Evolutionary conservation across 1,140 invertebrate genomes (phyloP).

Genomic region (Drosophila tsacasi): DNA sequence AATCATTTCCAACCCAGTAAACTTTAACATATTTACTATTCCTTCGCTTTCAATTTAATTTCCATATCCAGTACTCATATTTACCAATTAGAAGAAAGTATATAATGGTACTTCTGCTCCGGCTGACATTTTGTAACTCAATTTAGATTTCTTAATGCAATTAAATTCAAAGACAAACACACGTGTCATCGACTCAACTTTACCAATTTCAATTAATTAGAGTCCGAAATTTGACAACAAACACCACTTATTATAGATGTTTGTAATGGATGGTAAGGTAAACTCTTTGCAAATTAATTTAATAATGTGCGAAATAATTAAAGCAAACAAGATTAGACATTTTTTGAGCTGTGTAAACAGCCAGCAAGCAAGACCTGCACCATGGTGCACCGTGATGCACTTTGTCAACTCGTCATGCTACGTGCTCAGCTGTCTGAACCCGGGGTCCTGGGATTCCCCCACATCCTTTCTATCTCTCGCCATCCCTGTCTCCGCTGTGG

Average conservation of each 20-base stretch:
- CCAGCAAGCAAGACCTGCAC: conserved; percentile 16
- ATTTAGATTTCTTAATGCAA: conserved; percentile 5
- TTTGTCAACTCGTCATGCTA: conserved; percentile 81
- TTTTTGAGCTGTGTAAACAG: conserved; percentile 57
- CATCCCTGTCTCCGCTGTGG: conserved; percentile 22
- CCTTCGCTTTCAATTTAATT: not conserved
- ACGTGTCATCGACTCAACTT: conserved; percentile 8
- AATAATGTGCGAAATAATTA: conserved; percentile 32
- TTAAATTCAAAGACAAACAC: conserved; percentile 20
- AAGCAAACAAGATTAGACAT: conserved; percentile 10
- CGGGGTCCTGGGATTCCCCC: conserved; percentile 28
- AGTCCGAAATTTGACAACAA: conserved; percentile 12
- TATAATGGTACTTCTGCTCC: not conserved
- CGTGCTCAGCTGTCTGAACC: conserved; percentile 66
- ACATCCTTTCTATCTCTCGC: not conserved
- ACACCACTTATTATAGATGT: not conserved
- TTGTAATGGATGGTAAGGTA: not conserved
- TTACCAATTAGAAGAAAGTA: conserved; percentile 7
- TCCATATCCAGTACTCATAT: not conserved
- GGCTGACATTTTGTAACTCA: conserved; percentile 5
- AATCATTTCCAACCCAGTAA: not conserved
- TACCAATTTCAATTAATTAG: conserved; percentile 36
- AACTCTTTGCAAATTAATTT: conserved; percentile 33
- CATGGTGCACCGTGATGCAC: conserved; percentile 62
- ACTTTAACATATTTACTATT: not conserved